Base-by-base conservation (phyloP, 2,888 invertebrate species). In the Polylopha cassiicola region DNA sequence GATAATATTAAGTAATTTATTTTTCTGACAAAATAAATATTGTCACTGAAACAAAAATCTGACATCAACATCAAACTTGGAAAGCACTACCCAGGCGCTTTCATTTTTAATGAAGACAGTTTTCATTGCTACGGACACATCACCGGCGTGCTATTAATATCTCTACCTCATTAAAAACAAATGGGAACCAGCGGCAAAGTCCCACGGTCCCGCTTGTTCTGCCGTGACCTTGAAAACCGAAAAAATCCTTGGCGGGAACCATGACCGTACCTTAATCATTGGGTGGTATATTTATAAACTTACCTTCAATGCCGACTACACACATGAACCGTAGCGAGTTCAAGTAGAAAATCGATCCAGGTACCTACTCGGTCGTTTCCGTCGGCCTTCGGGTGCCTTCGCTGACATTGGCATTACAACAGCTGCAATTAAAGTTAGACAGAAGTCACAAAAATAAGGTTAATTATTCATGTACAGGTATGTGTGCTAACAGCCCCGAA, bases 261-360 rank as follows among this genome's bases (percentile, higher is more conserved):
- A 51, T 65, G 71, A 64, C 66, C 65, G 51, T 48, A 48, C 50
- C 55, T 58, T 60, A 58, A 61, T 62, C 48, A 44, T n/a, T n/a
- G n/a, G n/a, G 34, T 42, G 39, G 48, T 53, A 57, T 55, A 55
- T 52, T 56, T n/a, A n/a, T n/a, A n/a, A n/a, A 52, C 52, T 51
- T 44, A 47, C 47, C 49, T 6, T 52, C 62, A 65, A 65, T 65
- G 61, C 43, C 50, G 50, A 32, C 46, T 14, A 46, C 57, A 49
- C 48, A 61, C 56, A 55, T 59, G 57, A 63, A 58, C 58, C 47
- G 55, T 34, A 47, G 53, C 65, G 71, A 72, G 75, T 73, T 78
- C 69, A 75, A 68, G 65, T 56, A 60, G 61, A 65, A 65, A 65
- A 76, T 78, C 76, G 76, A 77, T 78, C 57, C 59, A 65, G 58